phyloP scores from a whole-genome alignment of 2,113 vertebrate genomes.

The Morphnarchus princeps region DNA sequence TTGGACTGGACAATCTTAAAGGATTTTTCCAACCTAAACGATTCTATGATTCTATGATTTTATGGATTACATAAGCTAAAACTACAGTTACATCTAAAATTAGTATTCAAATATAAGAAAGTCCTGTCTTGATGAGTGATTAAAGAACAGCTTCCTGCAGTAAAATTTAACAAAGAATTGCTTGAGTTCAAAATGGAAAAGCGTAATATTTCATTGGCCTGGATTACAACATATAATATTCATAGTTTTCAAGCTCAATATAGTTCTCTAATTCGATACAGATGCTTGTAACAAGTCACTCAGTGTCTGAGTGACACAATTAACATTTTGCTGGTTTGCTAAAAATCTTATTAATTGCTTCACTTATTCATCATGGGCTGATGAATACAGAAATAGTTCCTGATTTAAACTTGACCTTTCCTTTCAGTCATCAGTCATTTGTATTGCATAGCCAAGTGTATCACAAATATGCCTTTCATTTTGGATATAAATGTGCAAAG shows the following conservation, averaged over 20 bases:
- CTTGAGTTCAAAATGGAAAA: not conserved
- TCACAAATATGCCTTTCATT: not conserved
- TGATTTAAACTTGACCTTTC: not conserved
- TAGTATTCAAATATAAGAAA: not conserved
- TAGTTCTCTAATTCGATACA: conserved; percentile 22
- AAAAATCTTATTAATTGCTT: conserved; percentile 28
- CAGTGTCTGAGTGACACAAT: conserved; percentile 11
- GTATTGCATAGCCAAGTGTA: not conserved
- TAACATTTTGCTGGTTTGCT: conserved; percentile 16
- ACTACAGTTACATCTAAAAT: not conserved
- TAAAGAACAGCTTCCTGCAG: not conserved
- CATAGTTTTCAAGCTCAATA: not conserved
- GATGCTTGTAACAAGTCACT: not conserved
- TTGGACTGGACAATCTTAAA: too few species aligned
- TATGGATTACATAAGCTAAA: not conserved
- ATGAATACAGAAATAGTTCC: not conserved
- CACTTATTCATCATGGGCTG: not conserved
- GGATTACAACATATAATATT: not conserved
- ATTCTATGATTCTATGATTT: too few species aligned
- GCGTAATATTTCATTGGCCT: not conserved
- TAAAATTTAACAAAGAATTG: not conserved
- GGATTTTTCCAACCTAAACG: too few species aligned
- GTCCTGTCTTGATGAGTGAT: not conserved
- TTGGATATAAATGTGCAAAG: not conserved
- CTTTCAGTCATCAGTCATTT: not conserved